Base-by-base conservation (phyloP, 1,140 invertebrate species). In the Argopecten irradians region DNA sequence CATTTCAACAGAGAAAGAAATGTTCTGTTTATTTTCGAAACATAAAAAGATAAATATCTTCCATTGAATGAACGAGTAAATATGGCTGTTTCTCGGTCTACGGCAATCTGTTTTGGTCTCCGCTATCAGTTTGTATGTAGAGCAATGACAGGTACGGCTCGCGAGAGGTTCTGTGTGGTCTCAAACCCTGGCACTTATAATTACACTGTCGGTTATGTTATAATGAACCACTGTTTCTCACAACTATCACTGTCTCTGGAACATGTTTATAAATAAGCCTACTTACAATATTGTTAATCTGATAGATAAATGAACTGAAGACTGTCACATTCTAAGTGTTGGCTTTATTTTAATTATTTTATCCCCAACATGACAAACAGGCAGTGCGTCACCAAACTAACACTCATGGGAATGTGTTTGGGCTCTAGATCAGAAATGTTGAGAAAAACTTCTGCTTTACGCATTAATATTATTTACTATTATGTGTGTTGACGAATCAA, bases 1-100 rank as follows among this genome's bases (percentile, higher is more conserved):
- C 86, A 34, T 87, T 39, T 33, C 39, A 83, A 87, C 82, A 87
- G 82, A 82, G 83, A 87, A 87, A 87, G 86, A 87, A 87, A 87
- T 87, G 86, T 87, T 43, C 41, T 87, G 86, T 87, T 87, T 87
- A 87, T 87, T 87, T 87, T 87, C 83, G 71, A 87, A 71, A 87
- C 83, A 87, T 33, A 82, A 87, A 87, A 87, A 87, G 41, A 87
- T 87, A 87, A 83, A 83, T 87, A 87, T 87, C 86, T 83, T 83
- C 55, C 55, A n/a, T 71, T 71, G 55, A 71, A 71, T 71, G 55
- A 71, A 71, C 22, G 55, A 71, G 55, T 71, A 71, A 71, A 28
- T 71, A 71, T 71, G 55, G 1, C 55, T 71, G 1, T 71, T 71
- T 71, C 55, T 71, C 55, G 28, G 55, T 71, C 55, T 71, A 2